Percentiles rank a stretch among this genome's conserved stretches.
Evolutionary conservation across 1,140 invertebrate genomes (phyloP).

Genomic region (Heterodera schachtii): DNA sequence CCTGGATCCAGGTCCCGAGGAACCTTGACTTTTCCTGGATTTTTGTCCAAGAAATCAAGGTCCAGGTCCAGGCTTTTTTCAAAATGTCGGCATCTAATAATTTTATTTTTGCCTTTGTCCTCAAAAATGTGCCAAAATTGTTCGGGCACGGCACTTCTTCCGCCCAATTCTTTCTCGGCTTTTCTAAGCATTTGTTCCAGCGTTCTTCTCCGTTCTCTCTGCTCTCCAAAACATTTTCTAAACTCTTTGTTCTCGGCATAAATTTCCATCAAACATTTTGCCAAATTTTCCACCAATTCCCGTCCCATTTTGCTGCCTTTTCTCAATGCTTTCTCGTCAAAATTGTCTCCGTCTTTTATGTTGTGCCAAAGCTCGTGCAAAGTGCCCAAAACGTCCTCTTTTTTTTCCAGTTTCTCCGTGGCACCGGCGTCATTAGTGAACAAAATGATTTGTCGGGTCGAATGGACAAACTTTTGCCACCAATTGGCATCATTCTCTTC

Average conservation of each 20-base stretch:
- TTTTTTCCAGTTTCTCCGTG: neutral
- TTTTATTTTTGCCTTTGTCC: no score
- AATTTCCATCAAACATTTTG: neutral
- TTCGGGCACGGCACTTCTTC: neutral
- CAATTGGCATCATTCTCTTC: neutral
- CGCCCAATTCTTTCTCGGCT: neutral
- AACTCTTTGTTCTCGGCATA: neutral
- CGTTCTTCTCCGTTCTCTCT: neutral
- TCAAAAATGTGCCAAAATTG: neutral
- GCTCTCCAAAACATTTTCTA: neutral
- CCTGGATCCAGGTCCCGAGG: no score
- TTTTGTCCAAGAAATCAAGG: no score
- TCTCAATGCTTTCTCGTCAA: neutral
- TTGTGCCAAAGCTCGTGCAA: neutral
- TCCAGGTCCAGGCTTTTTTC: no score
- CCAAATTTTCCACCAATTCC: neutral
- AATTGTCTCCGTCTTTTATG: no score
- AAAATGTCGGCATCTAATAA: no score
- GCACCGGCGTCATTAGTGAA: neutral
- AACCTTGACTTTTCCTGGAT: no score
- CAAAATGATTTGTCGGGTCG: neutral
- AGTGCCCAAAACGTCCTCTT: neutral
- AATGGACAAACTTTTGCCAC: neutral
- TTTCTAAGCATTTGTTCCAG: neutral
- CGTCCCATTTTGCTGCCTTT: neutral